Evolutionary conservation across 1,140 invertebrate species (phyloP).

Genomic region (Drosophila carrolli): DNA sequence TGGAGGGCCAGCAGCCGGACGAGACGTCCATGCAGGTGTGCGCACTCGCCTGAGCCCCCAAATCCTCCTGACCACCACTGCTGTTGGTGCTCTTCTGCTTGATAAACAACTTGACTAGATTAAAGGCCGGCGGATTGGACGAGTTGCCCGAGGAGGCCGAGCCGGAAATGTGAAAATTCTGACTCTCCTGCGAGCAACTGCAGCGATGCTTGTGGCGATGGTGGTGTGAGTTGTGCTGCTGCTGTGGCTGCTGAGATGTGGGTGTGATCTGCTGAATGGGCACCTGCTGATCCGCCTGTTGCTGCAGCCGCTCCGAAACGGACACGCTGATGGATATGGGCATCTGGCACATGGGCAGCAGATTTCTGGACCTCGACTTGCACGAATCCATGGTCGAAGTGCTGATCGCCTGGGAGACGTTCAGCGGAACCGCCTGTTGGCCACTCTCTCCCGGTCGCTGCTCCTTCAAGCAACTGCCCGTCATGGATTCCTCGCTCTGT

Average conservation of each 20-base stretch:
- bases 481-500: constrained; percentile 58
- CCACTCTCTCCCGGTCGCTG: constrained; percentile 20
- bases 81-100: constrained; percentile 91
- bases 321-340: constrained; percentile 79
- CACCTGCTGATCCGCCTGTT: constrained; percentile 28
- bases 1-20: constrained; percentile 87
- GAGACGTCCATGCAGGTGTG: constrained; percentile 88
- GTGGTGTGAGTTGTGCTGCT: constrained; percentile 48
- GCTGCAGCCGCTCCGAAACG: constrained; percentile 69
- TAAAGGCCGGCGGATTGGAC: constrained; percentile 86
- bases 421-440: constrained; percentile 60
- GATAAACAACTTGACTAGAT: constrained; percentile 94
- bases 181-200: constrained; percentile 83
- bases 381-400: constrained; percentile 88
- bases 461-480: constrained; percentile 44
- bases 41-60: constrained; percentile 55
- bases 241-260: constrained; percentile 33
- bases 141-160: constrained; percentile 79
- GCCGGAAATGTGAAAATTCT: constrained; percentile 74
- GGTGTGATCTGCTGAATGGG: constrained; percentile 31
- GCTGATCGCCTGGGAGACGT: constrained; percentile 85
- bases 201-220: constrained; percentile 77
- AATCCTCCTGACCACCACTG: constrained; percentile 86
- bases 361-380: constrained; percentile 68
- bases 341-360: constrained; percentile 84